Base-by-base conservation (phyloP, 2,888 invertebrate genomes). In the Notodonta dromedarius region DNA sequence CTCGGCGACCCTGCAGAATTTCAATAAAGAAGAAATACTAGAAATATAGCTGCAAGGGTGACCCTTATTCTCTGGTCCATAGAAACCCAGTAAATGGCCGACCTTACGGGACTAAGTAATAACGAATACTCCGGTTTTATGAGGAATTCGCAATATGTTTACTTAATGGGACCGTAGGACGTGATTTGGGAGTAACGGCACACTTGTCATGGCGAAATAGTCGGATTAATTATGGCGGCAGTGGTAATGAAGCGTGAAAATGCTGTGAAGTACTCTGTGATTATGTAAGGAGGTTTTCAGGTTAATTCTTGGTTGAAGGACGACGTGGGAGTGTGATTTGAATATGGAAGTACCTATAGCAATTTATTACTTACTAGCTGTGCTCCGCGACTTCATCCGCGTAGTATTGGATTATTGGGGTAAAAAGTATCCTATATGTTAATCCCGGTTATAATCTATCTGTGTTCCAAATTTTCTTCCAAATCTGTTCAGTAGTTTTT, bases 81-180 rank as follows among this genome's bases (percentile, higher is more conserved):
- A 65, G 69, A 72, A 73, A 73, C 77, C 76, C 64, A 70, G 76
- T 85, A 87, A 24, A 89, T 86, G 82, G 82, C 67, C 71, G 65
- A 59, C 68, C 70, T 66, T 76, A 78, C 79, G 79, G 74, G 80
- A 82, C 85, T 86, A 84, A 82, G 78, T 77, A 79, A 82, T 79
- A 82, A 80, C 83, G 85, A 79, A 84, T 88, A 86, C 84, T 83
- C 79, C 77, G 69, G 82, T 82, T 90, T 91, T 92, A 92, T 87
- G 88, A 88, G 87, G 76, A 83, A 87, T 87, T 85, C 84, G 83
- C 83, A 81, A 85, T 89, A 90, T 89, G 86, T 86, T 88, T 87
- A 84, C 87, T 86, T 85, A 84, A 88, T 84, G 81, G 76, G 74
- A 73, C 70, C 80, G 83, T 57, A 67, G 74, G 63, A 76, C 77